These are phyloP conservation scores for Drosophila multiciliata DNA, from an alignment of 2,888 invertebrate genomes.

Conservation along the genomic window DNA sequence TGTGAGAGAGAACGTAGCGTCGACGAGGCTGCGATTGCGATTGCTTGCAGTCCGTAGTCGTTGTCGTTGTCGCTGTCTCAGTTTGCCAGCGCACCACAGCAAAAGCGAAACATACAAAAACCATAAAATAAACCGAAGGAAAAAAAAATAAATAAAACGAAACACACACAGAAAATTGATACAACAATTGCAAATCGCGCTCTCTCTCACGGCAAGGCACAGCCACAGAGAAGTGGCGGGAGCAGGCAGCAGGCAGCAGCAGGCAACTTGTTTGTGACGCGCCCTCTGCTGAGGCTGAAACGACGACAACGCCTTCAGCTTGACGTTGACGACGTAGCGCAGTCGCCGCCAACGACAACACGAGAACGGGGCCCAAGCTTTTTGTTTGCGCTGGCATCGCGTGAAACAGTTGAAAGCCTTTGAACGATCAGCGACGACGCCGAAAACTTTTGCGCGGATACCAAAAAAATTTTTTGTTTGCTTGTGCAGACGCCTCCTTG, in stretches of 20 bases:
- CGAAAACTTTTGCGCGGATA: constrained; percentile 83
- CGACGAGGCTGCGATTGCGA: constrained; percentile 27
- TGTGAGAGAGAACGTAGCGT: constrained; percentile 16
- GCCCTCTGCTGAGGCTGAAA: constrained; percentile 51
- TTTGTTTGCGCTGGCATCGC: constrained; percentile 78
- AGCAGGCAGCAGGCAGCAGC: constrained; percentile 18
- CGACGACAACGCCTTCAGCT: constrained; percentile 38
- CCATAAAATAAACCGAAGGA: not conserved
- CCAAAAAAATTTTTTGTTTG: constrained; percentile 58
- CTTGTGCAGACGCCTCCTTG: constrained; percentile 65
- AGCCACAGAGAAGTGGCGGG: constrained; percentile 9
- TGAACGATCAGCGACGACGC: constrained; percentile 84
- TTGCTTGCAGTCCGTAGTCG: constrained; percentile 29
- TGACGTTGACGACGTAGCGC: constrained; percentile 42
- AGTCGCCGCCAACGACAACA: constrained; percentile 57
- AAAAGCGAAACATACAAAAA: constrained; percentile 23
- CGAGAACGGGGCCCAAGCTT: constrained; percentile 76
- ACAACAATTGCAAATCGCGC: constrained; percentile 52
- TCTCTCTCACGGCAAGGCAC: constrained; percentile 35
- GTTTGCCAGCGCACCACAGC: constrained; percentile 44
- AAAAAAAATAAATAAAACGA: not conserved
- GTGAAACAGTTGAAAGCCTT: constrained; percentile 84
- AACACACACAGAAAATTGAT: constrained; percentile 17
- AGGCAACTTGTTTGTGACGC: constrained; percentile 58
- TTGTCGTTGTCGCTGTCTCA: constrained; percentile 51